Conservation (phyloP, 2,888 invertebrate genomes). For the Diachrysia chrysitis region DNA sequence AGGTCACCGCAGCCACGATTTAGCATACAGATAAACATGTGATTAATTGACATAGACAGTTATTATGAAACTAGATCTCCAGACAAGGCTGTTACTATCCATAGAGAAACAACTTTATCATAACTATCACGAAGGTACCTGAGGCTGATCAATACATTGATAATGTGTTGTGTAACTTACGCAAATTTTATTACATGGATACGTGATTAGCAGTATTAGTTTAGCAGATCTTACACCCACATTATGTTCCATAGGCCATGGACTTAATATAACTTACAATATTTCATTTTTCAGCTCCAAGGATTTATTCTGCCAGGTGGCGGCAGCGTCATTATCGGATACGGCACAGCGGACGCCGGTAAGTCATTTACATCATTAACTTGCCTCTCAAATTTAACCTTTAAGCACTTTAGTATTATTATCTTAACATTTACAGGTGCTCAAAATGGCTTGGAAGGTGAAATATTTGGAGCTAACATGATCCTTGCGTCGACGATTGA, state of each 20-base stretch:
- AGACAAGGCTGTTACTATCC: conserved; percentile 66
- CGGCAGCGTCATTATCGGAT: conserved; percentile 92
- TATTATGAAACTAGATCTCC: conserved; percentile 71
- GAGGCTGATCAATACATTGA: conserved; percentile 66
- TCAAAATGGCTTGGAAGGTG: conserved; percentile 91
- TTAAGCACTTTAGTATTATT: conserved; percentile 6
- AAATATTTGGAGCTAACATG: conserved; percentile 91
- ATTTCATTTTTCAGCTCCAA: conserved; percentile 84
- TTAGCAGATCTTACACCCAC: conserved; percentile 19
- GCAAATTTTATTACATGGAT: conserved; percentile 38
- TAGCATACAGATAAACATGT: conserved; percentile 64
- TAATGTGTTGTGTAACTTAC: conserved; percentile 53
- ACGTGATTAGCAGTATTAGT: conserved; percentile 16
- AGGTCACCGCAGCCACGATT: conserved; percentile 69
- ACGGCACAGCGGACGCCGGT: conserved; percentile 91
- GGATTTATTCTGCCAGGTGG: conserved; percentile 88
- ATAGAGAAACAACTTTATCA: conserved; percentile 63
- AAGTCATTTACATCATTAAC: conserved; percentile 59
- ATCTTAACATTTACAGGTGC: conserved; percentile 75
- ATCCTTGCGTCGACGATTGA: conserved; percentile 89
- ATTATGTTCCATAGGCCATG: background rate
- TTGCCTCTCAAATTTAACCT: conserved; percentile 5
- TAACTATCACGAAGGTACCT: conserved; percentile 64
- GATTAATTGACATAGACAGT: conserved; percentile 69
- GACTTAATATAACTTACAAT: conserved; percentile 5